Evolutionary conservation across 1,140 invertebrate genomes (phyloP).

Genomic region (Stegodyphus mimosarum): DNA sequence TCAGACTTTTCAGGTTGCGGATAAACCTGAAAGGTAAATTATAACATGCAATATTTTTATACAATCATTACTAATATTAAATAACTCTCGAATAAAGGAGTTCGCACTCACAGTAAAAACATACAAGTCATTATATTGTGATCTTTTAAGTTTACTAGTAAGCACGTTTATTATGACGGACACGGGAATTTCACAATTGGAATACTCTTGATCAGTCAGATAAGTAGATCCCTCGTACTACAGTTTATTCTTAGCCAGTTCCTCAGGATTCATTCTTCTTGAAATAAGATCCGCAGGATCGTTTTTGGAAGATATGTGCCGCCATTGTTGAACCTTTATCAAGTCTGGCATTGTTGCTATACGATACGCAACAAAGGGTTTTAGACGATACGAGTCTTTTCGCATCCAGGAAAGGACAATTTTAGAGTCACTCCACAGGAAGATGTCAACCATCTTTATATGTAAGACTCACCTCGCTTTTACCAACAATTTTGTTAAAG

Average conservation of each 20-base stretch:
- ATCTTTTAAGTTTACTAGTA: no score
- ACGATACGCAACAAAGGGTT: not conserved
- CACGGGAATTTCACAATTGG: not conserved
- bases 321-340: not conserved
- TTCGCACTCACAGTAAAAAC: no score
- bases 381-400: not conserved
- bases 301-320: not conserved
- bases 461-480: not conserved
- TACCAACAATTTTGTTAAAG: not conserved
- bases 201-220: not conserved
- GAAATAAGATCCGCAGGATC: not conserved
- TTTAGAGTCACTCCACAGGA: not conserved
- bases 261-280: not conserved
- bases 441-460: not conserved
- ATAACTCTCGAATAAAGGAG: no score
- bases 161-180: not conserved
- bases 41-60: no score
- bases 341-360: not conserved
- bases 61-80: no score
- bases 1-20: no score
- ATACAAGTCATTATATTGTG: no score
- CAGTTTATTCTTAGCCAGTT: conserved; percentile 6
- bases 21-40: no score
- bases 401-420: not conserved
- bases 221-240: conserved; percentile 5